Evolutionary conservation across 2,113 vertebrate genomes (phyloP), one percentile per base, ranked within the genome.

Genomic region (Ophthalmolycus amberensis): DNA sequence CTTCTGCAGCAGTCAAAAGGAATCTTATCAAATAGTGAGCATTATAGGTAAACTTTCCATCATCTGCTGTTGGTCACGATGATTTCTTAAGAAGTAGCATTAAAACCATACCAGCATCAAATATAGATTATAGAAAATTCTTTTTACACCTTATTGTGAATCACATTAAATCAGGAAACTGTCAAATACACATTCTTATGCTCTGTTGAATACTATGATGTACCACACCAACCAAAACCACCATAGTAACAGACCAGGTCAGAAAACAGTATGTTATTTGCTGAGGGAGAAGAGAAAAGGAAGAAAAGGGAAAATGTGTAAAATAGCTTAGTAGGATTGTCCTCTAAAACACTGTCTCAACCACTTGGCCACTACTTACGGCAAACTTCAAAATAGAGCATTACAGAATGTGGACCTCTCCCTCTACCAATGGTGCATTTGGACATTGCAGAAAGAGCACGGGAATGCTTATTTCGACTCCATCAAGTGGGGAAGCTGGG

Each of bases 381-480:
- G 88, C 70, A 83, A 90, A 91, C 84, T 91, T 91, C 80, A 88
- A 82, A 89, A 85, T 88, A 83, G 86, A 92, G 83, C 86, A 87
- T 88, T 91, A 85, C 74, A 89, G 77, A 90, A 91, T 65, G 71
- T 85, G 84, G 90, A 90, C 88, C 70, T 90, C 87, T 89, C 89
- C 80, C 89, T 90, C 76, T 63, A 72, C 83, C 86, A 84, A 59
- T 83, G 82, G 87, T 76, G 84, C 77, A 85, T 90, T 89, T 90
- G 87, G 92, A 92, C 92, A 90, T 87, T 77, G 92, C 85, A 91
- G 89, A 93, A 92, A 92, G 70, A 90, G 91, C 86, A 90, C 89
- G 80, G 92, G 91, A 94, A 89, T 94, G 91, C 92, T 93, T 86
- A 90, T 91, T 93, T 95, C 90, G 93, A 78, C 90, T 90, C 67